Percentiles rank a stretch among this genome's conserved stretches.
Conservation (phyloP, 2,888 invertebrate species). For the Plebejus argus region DNA sequence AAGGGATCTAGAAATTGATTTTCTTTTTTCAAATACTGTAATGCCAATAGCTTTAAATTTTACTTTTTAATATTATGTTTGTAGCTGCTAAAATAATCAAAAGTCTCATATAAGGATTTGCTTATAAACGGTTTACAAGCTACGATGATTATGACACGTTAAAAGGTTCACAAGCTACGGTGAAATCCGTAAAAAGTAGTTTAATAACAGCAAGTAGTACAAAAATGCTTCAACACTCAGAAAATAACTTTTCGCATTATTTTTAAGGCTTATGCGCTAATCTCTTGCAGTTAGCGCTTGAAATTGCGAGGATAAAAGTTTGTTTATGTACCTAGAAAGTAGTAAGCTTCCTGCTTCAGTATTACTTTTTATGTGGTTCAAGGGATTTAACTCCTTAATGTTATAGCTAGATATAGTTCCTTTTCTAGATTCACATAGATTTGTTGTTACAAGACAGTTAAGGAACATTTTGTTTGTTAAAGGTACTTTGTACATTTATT, state of each 20-base stretch:
- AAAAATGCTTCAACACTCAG: conserved; percentile 17
- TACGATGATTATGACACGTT: conserved; percentile 33
- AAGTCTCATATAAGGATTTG: background rate
- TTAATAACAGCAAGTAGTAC: conserved; percentile 17
- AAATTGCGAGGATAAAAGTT: conserved; percentile 26
- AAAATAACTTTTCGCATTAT: conserved; percentile 25
- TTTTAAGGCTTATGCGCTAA: conserved; percentile 31
- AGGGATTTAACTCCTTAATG: background rate
- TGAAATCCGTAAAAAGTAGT: conserved; percentile 33
- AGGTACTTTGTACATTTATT: background rate
- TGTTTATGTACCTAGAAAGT: conserved; percentile 19
- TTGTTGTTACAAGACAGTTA: background rate
- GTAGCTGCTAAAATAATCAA: background rate
- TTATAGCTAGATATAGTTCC: background rate
- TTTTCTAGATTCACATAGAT: background rate
- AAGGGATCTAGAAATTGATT: too few species aligned
- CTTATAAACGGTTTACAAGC: background rate
- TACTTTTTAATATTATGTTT: too few species aligned
- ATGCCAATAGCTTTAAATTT: too few species aligned
- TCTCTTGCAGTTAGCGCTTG: conserved; percentile 28
- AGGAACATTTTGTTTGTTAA: background rate
- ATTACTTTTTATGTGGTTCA: conserved; percentile 37
- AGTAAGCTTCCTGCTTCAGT: conserved; percentile 1
- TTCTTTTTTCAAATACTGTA: too few species aligned
- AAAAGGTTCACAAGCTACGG: conserved; percentile 30